These are phyloP conservation scores for Drosophila multiciliata DNA, from an alignment of 2,888 invertebrate species.

Conservation along the genomic window DNA sequence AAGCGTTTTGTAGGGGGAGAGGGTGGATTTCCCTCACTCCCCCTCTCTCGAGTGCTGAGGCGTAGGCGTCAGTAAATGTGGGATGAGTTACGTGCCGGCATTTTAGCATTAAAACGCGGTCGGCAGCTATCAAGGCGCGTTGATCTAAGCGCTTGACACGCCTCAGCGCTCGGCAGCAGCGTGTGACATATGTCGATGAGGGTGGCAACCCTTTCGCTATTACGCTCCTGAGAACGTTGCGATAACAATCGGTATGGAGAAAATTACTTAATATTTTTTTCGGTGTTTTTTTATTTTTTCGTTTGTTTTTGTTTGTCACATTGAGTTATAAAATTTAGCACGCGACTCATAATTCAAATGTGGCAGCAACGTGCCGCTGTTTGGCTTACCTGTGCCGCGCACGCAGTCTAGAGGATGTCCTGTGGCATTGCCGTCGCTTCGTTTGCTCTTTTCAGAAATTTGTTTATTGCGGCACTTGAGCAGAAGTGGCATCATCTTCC, in stretches of 20 bases:
- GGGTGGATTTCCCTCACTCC: background rate
- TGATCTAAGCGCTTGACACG: slow-evolving; percentile 75
- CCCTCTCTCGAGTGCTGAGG: background rate
- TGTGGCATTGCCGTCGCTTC: slow-evolving; percentile 37
- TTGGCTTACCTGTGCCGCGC: slow-evolving; percentile 45
- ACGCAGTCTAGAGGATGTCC: slow-evolving; percentile 53
- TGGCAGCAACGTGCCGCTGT: slow-evolving; percentile 22
- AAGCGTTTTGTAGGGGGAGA: background rate
- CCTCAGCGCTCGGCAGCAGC: slow-evolving; percentile 58
- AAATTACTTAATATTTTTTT: slow-evolving; percentile 75
- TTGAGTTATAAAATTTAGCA: slow-evolving; percentile 64
- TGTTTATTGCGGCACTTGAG: slow-evolving; percentile 81
- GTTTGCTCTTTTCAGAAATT: slow-evolving; percentile 64
- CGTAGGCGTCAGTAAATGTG: slow-evolving; percentile 41
- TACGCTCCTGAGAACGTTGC: slow-evolving; percentile 26
- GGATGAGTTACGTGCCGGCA: slow-evolving; percentile 67
- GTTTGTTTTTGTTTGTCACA: slow-evolving; percentile 17
- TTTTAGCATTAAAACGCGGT: slow-evolving; percentile 70
- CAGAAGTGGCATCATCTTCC: slow-evolving; percentile 79
- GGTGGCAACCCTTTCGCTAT: slow-evolving; percentile 66
- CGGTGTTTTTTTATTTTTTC: background rate
- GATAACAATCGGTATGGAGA: slow-evolving; percentile 71
- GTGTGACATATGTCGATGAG: slow-evolving; percentile 71
- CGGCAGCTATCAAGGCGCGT: slow-evolving; percentile 65
- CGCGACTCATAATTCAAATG: slow-evolving; percentile 60